phyloP scores from a whole-genome alignment of 2,797 vertebrate species.

The Hypotaenidia okinawae region DNA sequence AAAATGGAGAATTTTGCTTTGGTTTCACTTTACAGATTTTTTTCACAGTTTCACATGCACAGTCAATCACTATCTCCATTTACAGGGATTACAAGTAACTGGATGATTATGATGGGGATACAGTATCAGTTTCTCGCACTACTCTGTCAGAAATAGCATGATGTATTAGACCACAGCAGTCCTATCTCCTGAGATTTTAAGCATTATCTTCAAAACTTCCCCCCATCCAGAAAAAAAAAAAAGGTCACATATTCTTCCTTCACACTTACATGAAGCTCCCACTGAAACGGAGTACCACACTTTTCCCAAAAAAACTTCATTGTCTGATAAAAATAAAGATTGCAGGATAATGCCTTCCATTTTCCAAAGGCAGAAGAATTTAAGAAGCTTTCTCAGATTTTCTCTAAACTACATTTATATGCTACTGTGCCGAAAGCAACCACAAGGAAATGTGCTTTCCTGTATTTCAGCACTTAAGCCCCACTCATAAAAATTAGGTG shows the following conservation, averaged over 20 bases:
- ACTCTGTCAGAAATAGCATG: not conserved
- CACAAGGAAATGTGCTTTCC: conserved; percentile 3
- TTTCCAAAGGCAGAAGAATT: not conserved
- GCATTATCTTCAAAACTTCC: not conserved
- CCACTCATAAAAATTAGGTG: conserved; percentile 53
- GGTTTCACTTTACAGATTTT: not conserved
- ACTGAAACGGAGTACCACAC: not conserved
- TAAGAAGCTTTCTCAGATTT: conserved; percentile 23
- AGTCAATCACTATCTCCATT: not conserved
- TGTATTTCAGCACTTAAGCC: not conserved
- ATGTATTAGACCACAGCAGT: not conserved
- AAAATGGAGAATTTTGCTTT: not conserved
- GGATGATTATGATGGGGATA: not conserved
- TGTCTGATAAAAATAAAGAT: not conserved
- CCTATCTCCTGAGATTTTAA: not conserved
- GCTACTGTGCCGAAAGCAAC: not conserved
- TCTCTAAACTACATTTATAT: conserved; percentile 7
- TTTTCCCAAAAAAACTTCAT: not conserved
- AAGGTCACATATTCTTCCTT: not conserved
- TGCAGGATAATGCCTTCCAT: not conserved
- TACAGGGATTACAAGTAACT: not conserved
- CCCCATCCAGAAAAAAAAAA: not conserved
- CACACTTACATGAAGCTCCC: not conserved
- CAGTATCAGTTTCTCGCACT: not conserved
- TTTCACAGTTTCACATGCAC: not conserved